A percentile compares a stretch with the other conserved stretches of the same genome.
Evolutionary conservation across 1,140 invertebrate species (phyloP).

Genomic region (Drosophila virilis): DNA sequence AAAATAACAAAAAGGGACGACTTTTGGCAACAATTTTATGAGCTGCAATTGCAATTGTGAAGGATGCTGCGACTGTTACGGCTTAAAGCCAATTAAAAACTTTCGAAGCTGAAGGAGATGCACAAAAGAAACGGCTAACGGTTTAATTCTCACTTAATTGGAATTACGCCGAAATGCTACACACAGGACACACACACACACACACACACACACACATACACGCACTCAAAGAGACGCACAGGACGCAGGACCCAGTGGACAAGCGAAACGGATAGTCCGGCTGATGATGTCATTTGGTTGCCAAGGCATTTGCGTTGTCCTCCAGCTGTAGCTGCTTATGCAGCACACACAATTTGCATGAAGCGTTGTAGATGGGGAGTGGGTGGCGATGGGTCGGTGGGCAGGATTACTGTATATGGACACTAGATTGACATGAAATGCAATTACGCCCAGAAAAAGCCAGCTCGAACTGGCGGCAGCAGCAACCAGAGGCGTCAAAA

Average conservation of each 20-base stretch:
- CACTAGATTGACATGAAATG: conserved; percentile 79
- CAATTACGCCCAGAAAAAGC: conserved; percentile 66
- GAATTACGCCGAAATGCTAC: conserved; percentile 63
- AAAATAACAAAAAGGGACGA: neutral
- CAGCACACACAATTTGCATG: conserved; percentile 54
- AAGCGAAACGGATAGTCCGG: conserved; percentile 10
- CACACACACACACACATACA: neutral
- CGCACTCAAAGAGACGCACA: neutral
- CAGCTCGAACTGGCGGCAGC: no score
- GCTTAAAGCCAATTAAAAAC: conserved; percentile 70
- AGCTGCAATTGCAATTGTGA: conserved; percentile 13
- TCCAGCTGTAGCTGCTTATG: conserved; percentile 34
- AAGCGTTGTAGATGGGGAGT: conserved; percentile 22
- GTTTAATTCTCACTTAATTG: conserved; percentile 80
- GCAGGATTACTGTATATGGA: neutral
- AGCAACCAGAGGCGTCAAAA: conserved; percentile 59
- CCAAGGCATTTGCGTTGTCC: conserved; percentile 19
- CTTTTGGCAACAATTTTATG: conserved; percentile 18
- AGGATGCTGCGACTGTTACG: conserved; percentile 5
- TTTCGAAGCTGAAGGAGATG: conserved; percentile 9
- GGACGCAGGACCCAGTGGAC: neutral
- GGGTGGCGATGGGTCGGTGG: neutral
- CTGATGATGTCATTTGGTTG: conserved; percentile 47
- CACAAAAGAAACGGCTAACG: conserved; percentile 54
- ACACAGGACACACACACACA: neutral